Evolutionary conservation across 2,888 invertebrate genomes (phyloP), one percentile per base, ranked within the genome.

Genomic region (Acleris sparsana): DNA sequence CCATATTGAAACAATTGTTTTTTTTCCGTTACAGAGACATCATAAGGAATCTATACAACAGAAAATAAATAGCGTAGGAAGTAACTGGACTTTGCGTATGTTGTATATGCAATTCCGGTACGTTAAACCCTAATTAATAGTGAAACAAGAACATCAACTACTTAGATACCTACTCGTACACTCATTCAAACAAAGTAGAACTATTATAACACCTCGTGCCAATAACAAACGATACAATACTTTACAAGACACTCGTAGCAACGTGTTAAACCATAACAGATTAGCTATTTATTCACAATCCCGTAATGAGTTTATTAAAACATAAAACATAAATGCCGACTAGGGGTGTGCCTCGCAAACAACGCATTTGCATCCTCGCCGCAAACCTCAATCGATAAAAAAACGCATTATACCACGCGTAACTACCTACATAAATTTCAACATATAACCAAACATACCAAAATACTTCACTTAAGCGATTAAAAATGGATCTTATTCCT

Each of bases 341-440:
- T 80, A 86, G 89, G 86, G 89, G 87, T 89, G 89, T 86, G 88
- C 88, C 87, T 80, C 87, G 84, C 86, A 87, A 89, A 87, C 88
- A 88, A 75, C 82, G 78, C 86, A 91, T 92, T 91, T 92, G 89
- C 90, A 91, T 91, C 85, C 79, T 78, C 83, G 86, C 88, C 88
- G 84, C 89, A 87, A 89, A 87, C 88, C 86, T 89, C 89, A 91
- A 90, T 91, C 89, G 91, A 89, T 87, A 91, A 92, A 92, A 86
- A 84, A 92, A 90, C 86, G 87, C 84, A 87, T 89, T 89, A 89
- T 88, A 88, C 82, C 82, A 79, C 83, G 80, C 83, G 79, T 78
- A 82, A 86, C 86, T 87, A 86, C 85, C 85, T 87, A 87, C 85
- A 85, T 83, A 82, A 76, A 76, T 77, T 75, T 73, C 56, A 56